These are phyloP conservation scores for Montifringilla adamsi DNA, from an alignment of 2,113 vertebrate species.

Conservation along the genomic window DNA sequence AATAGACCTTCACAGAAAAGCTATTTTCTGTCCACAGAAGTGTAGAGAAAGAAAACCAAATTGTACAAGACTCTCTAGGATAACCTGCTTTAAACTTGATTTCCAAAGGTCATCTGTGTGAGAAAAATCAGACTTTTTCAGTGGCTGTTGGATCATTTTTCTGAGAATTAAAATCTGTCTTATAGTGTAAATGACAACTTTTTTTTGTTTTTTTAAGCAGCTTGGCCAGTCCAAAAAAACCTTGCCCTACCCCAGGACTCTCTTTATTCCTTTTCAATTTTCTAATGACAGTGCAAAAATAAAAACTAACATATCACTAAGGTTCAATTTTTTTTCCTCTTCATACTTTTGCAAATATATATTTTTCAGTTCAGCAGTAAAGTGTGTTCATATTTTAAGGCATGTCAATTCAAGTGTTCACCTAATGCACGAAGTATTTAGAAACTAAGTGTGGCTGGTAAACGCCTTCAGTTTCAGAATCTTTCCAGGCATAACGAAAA, in stretches of 20 bases:
- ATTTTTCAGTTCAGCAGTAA: neutral
- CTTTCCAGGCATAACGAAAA: neutral
- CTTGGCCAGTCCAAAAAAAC: neutral
- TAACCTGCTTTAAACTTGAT: neutral
- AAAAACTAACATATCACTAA: neutral
- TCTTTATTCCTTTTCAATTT: neutral
- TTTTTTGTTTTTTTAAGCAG: neutral
- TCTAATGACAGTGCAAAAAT: neutral
- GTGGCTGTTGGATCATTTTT: neutral
- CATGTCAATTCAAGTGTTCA: neutral
- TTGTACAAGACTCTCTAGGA: neutral
- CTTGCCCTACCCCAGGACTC: neutral
- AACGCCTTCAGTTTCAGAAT: neutral
- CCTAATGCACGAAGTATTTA: neutral
- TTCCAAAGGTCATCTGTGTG: neutral
- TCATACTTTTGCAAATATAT: neutral
- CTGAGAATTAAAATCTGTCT: neutral
- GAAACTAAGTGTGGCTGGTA: neutral
- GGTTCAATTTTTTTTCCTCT: neutral
- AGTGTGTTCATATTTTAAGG: neutral
- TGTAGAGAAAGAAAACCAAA: neutral
- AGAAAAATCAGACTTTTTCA: neutral
- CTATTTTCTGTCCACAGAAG: neutral
- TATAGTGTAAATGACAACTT: neutral
- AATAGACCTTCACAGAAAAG: neutral